Evolutionary conservation across 2,113 vertebrate species (phyloP), one percentile per base, ranked within the genome.

Genomic region (Caloenas nicobarica): DNA sequence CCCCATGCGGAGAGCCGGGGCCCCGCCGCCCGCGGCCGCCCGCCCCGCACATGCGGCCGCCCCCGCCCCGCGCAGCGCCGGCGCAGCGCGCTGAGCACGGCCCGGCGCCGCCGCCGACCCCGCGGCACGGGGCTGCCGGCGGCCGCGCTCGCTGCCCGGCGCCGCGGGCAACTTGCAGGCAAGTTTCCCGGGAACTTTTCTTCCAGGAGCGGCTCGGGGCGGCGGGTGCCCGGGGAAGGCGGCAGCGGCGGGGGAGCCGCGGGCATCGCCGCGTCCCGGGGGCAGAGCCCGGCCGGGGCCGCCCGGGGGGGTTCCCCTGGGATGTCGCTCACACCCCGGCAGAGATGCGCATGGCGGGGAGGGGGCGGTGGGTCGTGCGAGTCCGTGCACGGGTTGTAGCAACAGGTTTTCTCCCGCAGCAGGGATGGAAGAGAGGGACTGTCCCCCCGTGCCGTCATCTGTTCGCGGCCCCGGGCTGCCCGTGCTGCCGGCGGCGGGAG

Each of bases 341-440:
- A 5, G 80, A 70, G 44, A 44, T 5, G 85, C 16, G 72, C 33
- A 7, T 5, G 51, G 65, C 36, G 42, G 44, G 64, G 51, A 28
- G 48, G 62, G 50, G 13, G 42, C 34, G 10, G 31, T 15, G 42
- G 56, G 68, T 42, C 56, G 69, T 7, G 77, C 57, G 50, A 4
- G 83, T 24, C 38, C 38, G 58, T 10, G 82, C 64, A 1, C 26
- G 83, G 92, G n/a, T n/a, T 16, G 90, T 5, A 81, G 95, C 95
- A 93, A 95, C 93, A 96, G 93, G 93, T 94, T 70, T 33, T 48
- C 61, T 79, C 86, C 86, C 51, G 50, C 86, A 33, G 94, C 91
- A 79, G 95, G 86, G 94, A 90, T 94, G 89, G 79, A 74, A 15
- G 86, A 51, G 65, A 15, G 86, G 50, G 64, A 91, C 73, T 24